Evolutionary conservation across 1,140 invertebrate genomes (phyloP), one percentile per base, ranked within the genome.

Genomic region (Venturia canescens): DNA sequence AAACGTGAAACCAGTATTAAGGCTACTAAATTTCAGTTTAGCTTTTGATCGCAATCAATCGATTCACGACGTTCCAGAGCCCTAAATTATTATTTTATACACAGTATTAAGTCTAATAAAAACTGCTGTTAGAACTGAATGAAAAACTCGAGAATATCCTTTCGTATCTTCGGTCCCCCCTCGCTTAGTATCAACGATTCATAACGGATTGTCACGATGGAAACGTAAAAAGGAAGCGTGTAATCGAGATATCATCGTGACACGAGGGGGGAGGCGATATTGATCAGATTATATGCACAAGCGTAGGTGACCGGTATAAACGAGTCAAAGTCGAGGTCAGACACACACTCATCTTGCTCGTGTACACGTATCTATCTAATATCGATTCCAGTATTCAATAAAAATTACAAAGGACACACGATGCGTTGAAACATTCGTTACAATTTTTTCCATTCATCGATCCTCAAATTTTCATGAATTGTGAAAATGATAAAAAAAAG

Each of bases 311-410:
- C 72, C 50, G 53, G 50, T 53, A 69, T 31, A 80, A 50, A 26
- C 34, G 48, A 77, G 60, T 50, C 31, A 74, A 72, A 80, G 82
- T 82, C 77, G 48, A 72, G 66, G 79, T 69, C 72, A 80, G 70
- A 21, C 44, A 66, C 69, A 34, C 26, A 71, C 27, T 27, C 16
- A 60, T 66, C 29, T 75, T 27, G 60, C 63, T 23, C 16, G 71
- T 71, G n/a, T n/a, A 44, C 21, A 63, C 67, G 67, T 78, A 34
- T 72, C 50, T 53, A n/a, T 71, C 1, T 70, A 27, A 26, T 67
- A 71, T 78, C 15, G 26, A 69, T 69, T 53, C n/a, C 31, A 9
- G 6, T 9, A 69, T 18, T 16, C 50, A 76, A 76, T n/a, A 31
- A 60, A 60, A 34, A 21, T 16, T 31, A 16, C 57, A 76, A 31